A percentile compares a stretch with the other conserved stretches of the same genome.
These are phyloP conservation scores for Calonectris borealis DNA, from an alignment of 2,113 vertebrate genomes.

Conservation along the genomic window DNA sequence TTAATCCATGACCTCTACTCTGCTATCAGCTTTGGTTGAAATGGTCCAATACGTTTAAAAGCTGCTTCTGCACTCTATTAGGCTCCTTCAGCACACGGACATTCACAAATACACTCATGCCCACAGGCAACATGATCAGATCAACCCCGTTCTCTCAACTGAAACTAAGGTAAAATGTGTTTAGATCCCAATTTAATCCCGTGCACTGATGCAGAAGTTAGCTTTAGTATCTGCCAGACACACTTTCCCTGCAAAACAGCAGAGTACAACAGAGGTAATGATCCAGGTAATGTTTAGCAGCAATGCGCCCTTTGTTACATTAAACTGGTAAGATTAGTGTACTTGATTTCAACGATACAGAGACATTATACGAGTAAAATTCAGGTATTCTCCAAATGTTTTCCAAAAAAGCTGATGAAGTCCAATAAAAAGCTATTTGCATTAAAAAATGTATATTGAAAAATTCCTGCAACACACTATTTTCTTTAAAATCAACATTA, in stretches of 20 bases:
- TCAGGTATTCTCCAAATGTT: neutral
- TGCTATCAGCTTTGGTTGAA: neutral
- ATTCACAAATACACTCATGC: neutral
- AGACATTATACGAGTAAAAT: neutral
- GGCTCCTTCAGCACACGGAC: neutral
- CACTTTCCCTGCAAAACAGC: neutral
- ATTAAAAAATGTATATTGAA: neutral
- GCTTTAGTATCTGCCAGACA: neutral
- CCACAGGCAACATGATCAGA: neutral
- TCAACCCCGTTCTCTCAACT: neutral
- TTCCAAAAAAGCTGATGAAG: neutral
- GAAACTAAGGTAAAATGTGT: neutral
- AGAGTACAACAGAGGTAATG: neutral
- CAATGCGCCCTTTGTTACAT: neutral
- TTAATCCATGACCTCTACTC: neutral
- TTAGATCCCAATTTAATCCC: neutral
- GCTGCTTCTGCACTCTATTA: neutral
- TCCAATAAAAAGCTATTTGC: neutral
- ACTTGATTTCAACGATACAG: neutral
- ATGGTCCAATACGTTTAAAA: neutral
- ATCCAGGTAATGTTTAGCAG: neutral
- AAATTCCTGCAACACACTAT: neutral
- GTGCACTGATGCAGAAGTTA: neutral
- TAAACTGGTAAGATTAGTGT: neutral
- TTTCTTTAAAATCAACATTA: neutral